Evolutionary conservation across 2,113 vertebrate species (phyloP).

Genomic region (Pteruthius melanotis): DNA sequence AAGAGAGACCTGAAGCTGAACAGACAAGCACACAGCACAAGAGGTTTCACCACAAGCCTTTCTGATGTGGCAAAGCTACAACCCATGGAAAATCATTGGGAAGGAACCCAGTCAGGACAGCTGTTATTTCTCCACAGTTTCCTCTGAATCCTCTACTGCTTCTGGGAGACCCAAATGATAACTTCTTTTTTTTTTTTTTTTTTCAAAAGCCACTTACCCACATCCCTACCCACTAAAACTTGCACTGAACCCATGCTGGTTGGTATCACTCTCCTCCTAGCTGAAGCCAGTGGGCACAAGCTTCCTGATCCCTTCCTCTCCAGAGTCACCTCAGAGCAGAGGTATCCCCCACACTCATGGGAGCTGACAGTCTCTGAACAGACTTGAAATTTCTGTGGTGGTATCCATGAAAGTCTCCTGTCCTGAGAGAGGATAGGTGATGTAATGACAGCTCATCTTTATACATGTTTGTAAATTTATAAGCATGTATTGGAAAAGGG

Average conservation of each 20-base stretch:
- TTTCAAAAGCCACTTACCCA: not conserved
- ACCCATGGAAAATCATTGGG: not conserved
- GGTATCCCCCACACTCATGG: fast-evolving
- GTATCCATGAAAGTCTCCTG: not conserved
- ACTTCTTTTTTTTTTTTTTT: not conserved
- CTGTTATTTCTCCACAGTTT: not conserved
- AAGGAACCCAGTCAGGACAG: not conserved
- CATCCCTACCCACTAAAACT: not conserved
- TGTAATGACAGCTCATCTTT: not conserved
- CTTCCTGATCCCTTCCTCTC: not conserved
- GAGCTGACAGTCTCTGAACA: not conserved
- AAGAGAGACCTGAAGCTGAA: not conserved
- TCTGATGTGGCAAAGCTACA: not conserved
- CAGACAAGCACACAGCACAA: not conserved
- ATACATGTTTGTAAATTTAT: not conserved
- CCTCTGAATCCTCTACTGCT: not conserved
- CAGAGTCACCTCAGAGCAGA: not conserved
- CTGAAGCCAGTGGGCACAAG: not conserved
- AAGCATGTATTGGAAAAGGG: not conserved
- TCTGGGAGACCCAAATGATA: not conserved
- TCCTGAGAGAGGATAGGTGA: too few relatives aligned
- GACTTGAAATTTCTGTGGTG: not conserved
- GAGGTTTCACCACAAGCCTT: not conserved
- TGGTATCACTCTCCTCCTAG: not conserved
- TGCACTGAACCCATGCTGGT: not conserved